Evolutionary conservation across 2,797 vertebrate genomes (phyloP), one percentile per base, ranked within the genome.

Genomic region (Pelobates cultripes): DNA sequence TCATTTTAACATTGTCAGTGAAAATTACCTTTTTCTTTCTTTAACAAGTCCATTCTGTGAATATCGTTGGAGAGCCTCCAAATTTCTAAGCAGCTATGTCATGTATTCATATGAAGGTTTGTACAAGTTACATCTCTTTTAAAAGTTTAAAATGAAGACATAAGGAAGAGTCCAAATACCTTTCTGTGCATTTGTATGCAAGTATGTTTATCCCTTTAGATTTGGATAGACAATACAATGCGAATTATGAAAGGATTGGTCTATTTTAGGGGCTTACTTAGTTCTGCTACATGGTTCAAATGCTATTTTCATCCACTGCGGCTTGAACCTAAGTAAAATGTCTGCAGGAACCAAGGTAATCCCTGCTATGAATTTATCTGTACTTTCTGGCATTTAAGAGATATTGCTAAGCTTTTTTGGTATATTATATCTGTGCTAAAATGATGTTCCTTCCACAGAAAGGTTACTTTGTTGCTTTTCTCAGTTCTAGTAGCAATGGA

Each of bases 21-120:
- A 70, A 81, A 81, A 77, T 82, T 44, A 76, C 74, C 80, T 81
- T 76, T 75, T 76, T 81, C 57, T 82, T 77, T 72, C 70, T 45
- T 70, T 70, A 80, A 57, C 78, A 76, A 71, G 79, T 76, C 43
- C 60, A 66, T 82, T 81, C 73, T 64, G 70, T 70, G 67, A 63
- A 75, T 61, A 53, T 43, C 55, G 3, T 64, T 82, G 74, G 73
- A 53, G 3, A 57, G 17, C 7, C 13, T 82, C 57, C 44, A 82
- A 72, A 76, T 71, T 43, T 4, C 44, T 76, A 15, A 10, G 4
- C 28, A 77, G 45, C 12, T 41, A 63, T 43, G 47, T 73, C 70
- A 82, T 82, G 68, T 42, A 47, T 71, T 71, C 13, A 47, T n/a
- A 61, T 13, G 53, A n/a, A 14, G n/a, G 5, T 28, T 64, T 64